Percentiles rank a stretch among this genome's conserved stretches.
Evolutionary conservation across 30 jellyfish, hydroid and myxozoan species (phyloP).

Genomic region (Cassiopea andromeda): DNA sequence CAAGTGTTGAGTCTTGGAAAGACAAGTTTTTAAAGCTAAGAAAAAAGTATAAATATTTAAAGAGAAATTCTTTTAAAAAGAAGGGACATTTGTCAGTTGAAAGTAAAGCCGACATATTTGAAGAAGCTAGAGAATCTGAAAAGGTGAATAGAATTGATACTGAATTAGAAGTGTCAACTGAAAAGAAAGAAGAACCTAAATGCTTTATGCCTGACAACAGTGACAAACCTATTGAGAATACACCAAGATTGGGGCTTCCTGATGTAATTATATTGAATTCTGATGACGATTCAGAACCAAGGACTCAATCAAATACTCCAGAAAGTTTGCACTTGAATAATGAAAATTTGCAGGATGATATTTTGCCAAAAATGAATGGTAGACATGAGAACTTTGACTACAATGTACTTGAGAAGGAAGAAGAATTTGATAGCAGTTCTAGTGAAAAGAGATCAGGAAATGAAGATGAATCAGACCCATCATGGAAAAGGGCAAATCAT

Average conservation of each 20-base stretch:
- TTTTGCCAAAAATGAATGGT: not conserved
- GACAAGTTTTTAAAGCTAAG: not conserved
- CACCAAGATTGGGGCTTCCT: not conserved
- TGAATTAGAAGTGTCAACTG: not conserved
- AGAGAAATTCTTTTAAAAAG: not conserved
- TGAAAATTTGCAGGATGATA: not conserved
- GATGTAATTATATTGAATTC: not conserved
- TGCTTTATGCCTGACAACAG: not conserved
- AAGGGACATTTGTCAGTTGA: not conserved
- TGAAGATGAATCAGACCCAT: not conserved
- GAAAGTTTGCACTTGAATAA: not conserved
- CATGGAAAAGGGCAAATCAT: slow-evolving; percentile 30
- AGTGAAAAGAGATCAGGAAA: not conserved
- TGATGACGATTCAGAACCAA: not conserved
- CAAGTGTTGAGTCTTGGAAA: not conserved
- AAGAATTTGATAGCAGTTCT: not conserved
- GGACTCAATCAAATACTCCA: not conserved
- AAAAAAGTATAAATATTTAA: not conserved
- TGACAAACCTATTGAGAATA: not conserved
- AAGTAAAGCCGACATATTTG: not conserved
- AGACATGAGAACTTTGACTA: not conserved
- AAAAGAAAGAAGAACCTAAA: not conserved
- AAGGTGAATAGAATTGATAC: not conserved
- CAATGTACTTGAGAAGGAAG: not conserved
- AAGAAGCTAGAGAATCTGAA: not conserved